These are phyloP conservation scores for Pseudanteris insignis DNA, from an alignment of 2,888 invertebrate genomes.

Conservation along the genomic window DNA sequence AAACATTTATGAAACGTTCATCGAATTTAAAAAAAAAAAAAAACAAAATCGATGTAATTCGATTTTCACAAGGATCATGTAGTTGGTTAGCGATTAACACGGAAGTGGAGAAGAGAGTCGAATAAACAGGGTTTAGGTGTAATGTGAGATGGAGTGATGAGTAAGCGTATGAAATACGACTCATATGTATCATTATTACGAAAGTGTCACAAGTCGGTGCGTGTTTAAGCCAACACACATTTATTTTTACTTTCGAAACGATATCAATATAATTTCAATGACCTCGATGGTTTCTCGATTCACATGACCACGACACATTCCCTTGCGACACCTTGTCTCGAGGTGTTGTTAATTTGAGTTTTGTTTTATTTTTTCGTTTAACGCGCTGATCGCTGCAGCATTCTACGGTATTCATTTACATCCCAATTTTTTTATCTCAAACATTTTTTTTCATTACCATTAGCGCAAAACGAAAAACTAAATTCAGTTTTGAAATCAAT, in stretches of 20 bases:
- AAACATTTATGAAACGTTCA: too few species aligned
- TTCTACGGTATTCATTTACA: constrained; percentile 12
- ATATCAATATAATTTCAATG: constrained; percentile 18
- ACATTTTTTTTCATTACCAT: too few species aligned
- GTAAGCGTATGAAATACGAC: constrained; percentile 25
- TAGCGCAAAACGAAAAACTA: too few species aligned
- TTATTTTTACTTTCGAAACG: constrained; percentile 22
- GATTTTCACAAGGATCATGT: background rate
- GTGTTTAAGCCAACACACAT: constrained; percentile 6
- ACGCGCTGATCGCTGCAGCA: constrained; percentile 5
- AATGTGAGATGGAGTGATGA: constrained; percentile 16
- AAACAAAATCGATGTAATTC: too few species aligned
- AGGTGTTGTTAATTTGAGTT: constrained; percentile 9
- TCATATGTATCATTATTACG: constrained; percentile 30
- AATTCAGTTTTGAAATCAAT: too few species aligned
- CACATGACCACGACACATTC: constrained; percentile 1
- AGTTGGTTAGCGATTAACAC: constrained; percentile 6
- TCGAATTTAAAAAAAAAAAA: too few species aligned
- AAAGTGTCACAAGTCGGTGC: constrained; percentile 22
- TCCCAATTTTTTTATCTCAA: background rate
- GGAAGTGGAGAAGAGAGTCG: constrained; percentile 13
- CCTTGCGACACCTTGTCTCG: constrained; percentile 9
- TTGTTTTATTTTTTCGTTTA: constrained; percentile 5
- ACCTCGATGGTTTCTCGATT: constrained; percentile 14
- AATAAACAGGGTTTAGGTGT: constrained; percentile 19